These are phyloP conservation scores for Penelope pileata DNA, from an alignment of 2,113 vertebrate species.

Conservation along the genomic window DNA sequence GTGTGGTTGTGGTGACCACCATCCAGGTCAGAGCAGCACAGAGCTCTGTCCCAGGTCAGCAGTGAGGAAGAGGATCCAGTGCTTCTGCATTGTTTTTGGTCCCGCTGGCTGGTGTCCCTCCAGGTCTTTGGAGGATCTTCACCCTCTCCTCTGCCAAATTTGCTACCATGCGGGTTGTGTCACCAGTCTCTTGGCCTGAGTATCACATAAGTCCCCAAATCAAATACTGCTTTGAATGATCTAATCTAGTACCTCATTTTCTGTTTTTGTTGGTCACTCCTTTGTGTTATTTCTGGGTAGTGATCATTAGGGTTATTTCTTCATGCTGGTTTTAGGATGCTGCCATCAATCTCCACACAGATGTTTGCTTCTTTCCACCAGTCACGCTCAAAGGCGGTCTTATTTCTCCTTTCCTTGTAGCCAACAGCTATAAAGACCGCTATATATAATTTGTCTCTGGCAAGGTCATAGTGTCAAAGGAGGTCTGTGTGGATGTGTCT, in stretches of 20 bases:
- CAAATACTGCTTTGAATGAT: background rate
- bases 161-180: background rate
- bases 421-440: background rate
- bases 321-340: background rate
- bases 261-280: background rate
- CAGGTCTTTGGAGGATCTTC: background rate
- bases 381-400: background rate
- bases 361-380: background rate
- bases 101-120: background rate
- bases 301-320: background rate
- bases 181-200: background rate
- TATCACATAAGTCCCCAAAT: background rate
- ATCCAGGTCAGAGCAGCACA: accelerated
- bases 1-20: accelerated
- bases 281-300: background rate
- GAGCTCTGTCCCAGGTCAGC: background rate
- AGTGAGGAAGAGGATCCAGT: background rate
- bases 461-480: background rate
- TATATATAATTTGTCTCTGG: background rate
- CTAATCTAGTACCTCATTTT: background rate
- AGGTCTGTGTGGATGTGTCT: background rate
- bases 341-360: background rate
- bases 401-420: background rate
- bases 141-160: background rate
- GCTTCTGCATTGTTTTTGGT: accelerated